Base-by-base conservation (phyloP, 2,888 invertebrate genomes). In the Alsophila aescularia region DNA sequence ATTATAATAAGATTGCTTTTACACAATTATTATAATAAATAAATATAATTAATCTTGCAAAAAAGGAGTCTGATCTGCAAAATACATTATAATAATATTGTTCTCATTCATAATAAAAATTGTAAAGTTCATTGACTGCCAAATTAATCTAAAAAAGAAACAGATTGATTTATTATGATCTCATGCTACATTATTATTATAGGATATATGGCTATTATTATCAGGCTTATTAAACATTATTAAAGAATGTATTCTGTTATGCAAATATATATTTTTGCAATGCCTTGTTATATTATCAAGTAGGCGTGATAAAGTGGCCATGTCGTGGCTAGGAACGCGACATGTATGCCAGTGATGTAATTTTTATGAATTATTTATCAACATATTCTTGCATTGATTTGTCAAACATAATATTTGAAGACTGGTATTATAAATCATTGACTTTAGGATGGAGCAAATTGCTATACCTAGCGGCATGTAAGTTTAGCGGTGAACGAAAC, bases 261-360 rank as follows among this genome's bases (percentile, higher is more conserved):
- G 80, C 79, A 75, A 83, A 83, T 83, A 75, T 67, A 40, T 52
- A 77, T 83, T 81, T 83, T 81, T 82, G 81, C 79, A 76, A 76
- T 56, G 58, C 60, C 62, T 66, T 64, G 72, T 70, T 65, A 58
- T 66, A 73, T 70, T 65, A 58, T 66, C 66, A 66, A 44, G 81
- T 76, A 66, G 81, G 79, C 69, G 80, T 70, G 70, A 71, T 69
- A 64, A 62, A 69, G 62, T 64, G 62, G 45, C 57, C 10, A 60
- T 63, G 62, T 73, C 70, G 70, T 73, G 75, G 69, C 68, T 65
- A 67, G 60, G 52, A 61, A 58, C 47, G 44, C 43, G 47, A 47
- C 59, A 58, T 24, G 44, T 62, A 69, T 68, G 66, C 52, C 42
- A 50, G 39, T 66, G 64, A 60, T 64, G 67, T 66, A 68, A 72